Percentiles rank a stretch among this genome's conserved stretches.
Conservation (phyloP, 2,888 invertebrate species). For the Gibbula magus region DNA sequence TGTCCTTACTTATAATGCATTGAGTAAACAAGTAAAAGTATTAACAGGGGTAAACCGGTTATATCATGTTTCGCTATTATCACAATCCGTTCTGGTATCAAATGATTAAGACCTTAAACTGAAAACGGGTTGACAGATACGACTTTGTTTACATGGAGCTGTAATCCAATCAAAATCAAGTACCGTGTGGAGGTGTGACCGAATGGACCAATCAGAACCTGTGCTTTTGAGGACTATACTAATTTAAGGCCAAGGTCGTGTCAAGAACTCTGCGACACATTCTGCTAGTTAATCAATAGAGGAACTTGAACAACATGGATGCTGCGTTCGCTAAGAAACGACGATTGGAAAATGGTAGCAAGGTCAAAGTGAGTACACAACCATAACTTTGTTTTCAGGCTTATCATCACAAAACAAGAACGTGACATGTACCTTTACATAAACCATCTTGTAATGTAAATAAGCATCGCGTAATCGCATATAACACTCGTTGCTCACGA, state of each 20-base stretch:
- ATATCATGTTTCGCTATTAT: no score
- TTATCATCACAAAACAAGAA: no score
- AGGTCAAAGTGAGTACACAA: not conserved
- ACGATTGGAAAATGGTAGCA: not conserved
- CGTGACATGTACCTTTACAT: no score
- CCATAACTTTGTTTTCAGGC: no score
- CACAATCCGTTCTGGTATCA: no score
- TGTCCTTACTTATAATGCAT: no score
- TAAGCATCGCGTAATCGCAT: no score
- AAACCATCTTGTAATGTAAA: no score
- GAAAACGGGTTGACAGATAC: not conserved
- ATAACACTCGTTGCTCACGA: no score
- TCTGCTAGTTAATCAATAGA: slow-evolving; percentile 1
- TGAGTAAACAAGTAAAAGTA: no score
- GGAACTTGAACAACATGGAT: not conserved
- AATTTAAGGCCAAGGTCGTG: not conserved
- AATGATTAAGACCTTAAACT: no score
- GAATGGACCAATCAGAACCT: not conserved
- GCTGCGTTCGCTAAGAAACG: not conserved
- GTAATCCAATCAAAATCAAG: not conserved
- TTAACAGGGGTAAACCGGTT: no score
- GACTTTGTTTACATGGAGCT: not conserved
- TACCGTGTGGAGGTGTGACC: slow-evolving; percentile 7
- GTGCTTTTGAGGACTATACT: not conserved
- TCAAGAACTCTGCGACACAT: not conserved